Conservation (phyloP, 1,140 invertebrate genomes). For the Temnothorax curvispinosus region DNA sequence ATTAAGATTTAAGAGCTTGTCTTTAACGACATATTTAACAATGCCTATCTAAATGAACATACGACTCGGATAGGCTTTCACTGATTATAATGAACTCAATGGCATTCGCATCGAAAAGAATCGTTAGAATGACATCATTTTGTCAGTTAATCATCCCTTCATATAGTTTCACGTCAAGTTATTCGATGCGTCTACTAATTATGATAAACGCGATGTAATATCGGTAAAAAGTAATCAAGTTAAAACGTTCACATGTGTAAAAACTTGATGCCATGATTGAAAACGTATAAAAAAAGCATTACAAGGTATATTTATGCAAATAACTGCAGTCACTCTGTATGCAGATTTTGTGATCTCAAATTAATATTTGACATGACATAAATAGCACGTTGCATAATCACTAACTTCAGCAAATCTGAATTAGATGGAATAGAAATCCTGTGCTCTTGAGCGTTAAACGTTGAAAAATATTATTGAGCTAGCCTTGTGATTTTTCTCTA, state of each 20-base stretch:
- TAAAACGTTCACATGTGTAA: background rate
- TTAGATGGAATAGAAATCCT: background rate
- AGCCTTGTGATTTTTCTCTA: background rate
- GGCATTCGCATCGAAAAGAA: background rate
- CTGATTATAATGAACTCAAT: background rate
- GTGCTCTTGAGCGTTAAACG: background rate
- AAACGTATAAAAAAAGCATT: background rate
- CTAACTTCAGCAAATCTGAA: background rate
- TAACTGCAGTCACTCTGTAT: background rate
- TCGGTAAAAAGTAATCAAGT: too few species aligned
- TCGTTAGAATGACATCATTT: background rate
- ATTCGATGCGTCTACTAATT: background rate
- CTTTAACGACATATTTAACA: background rate
- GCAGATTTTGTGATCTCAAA: background rate
- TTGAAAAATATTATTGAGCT: background rate
- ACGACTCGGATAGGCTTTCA: background rate
- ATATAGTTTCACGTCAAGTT: background rate
- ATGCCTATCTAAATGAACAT: background rate
- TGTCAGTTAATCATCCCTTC: background rate
- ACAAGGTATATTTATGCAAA: conserved; percentile 5
- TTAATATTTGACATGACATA: background rate
- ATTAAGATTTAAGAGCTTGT: background rate
- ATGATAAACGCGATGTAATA: background rate
- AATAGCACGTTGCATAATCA: background rate
- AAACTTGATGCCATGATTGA: background rate